Evolutionary conservation across 2,888 invertebrate species (phyloP).

Genomic region (Pheosia tremula): DNA sequence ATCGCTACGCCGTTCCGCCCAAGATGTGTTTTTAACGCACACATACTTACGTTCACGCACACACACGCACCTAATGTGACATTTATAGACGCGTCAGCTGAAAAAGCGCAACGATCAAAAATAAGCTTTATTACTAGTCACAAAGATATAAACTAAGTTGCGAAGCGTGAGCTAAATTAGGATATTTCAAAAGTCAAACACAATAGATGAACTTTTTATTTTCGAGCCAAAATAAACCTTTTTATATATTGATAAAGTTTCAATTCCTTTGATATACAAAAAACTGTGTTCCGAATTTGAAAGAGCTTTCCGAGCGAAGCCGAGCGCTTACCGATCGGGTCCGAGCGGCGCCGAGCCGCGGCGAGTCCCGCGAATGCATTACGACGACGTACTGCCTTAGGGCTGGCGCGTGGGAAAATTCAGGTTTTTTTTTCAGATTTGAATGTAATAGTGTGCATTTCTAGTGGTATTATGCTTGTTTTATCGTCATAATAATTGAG

Average conservation of each 20-base stretch:
- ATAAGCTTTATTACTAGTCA: conserved; percentile 34
- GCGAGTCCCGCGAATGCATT: conserved; percentile 80
- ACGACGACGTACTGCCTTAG: conserved; percentile 72
- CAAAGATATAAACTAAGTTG: conserved; percentile 48
- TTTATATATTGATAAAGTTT: conserved; percentile 28
- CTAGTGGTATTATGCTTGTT: neutral
- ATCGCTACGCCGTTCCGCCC: conserved; percentile 57
- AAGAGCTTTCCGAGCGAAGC: conserved; percentile 75
- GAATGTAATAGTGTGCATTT: neutral
- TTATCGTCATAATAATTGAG: no score
- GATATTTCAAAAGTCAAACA: conserved; percentile 79
- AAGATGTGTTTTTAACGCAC: conserved; percentile 76
- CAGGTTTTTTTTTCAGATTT: neutral
- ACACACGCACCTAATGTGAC: conserved; percentile 57
- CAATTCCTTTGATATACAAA: conserved; percentile 35
- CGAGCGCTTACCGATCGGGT: conserved; percentile 82
- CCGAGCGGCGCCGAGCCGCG: conserved; percentile 80
- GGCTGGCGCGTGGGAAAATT: conserved; percentile 59
- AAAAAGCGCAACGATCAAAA: conserved; percentile 54
- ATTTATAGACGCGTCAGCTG: conserved; percentile 81
- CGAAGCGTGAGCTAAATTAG: conserved; percentile 64
- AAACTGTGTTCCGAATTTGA: conserved; percentile 74
- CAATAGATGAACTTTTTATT: conserved; percentile 60
- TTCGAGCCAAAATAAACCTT: conserved; percentile 40
- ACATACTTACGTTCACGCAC: conserved; percentile 55